A percentile compares a stretch with the other conserved stretches of the same genome.
These are phyloP conservation scores for Engystomops pustulosus DNA, from an alignment of 2,113 vertebrate species.

Conservation along the genomic window DNA sequence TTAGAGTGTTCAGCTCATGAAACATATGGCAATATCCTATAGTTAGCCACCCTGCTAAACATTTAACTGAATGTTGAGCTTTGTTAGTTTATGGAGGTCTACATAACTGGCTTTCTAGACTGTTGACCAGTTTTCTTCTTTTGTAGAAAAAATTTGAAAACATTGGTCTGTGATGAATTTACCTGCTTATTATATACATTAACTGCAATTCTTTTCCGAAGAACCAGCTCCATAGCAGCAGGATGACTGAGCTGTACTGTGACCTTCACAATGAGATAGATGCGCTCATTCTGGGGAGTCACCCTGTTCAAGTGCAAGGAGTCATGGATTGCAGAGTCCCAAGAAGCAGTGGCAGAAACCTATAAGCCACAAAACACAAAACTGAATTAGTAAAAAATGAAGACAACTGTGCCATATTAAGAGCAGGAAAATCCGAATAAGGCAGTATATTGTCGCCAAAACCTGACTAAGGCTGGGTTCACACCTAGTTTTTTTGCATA, in stretches of 20 bases:
- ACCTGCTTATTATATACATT: slow-evolving; percentile 99
- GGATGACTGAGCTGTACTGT: slow-evolving; percentile 97
- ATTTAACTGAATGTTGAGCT: no score
- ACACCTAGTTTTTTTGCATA: no score
- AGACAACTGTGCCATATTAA: neutral
- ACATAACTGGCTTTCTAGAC: neutral
- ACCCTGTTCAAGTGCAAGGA: slow-evolving; percentile 92
- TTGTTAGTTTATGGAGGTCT: neutral
- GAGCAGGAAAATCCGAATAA: neutral
- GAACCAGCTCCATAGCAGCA: slow-evolving; percentile 91
- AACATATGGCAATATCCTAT: neutral
- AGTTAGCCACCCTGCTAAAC: neutral
- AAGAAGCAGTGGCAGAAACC: slow-evolving; percentile 91
- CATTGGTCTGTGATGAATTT: slow-evolving; percentile 30
- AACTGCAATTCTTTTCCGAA: slow-evolving; percentile 93
- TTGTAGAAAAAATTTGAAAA: neutral
- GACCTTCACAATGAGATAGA: slow-evolving; percentile 93
- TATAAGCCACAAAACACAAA: slow-evolving; percentile 59
- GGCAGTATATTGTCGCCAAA: no score
- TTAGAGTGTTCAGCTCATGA: neutral
- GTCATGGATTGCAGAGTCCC: slow-evolving; percentile 97
- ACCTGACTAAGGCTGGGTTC: no score
- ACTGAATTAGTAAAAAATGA: neutral
- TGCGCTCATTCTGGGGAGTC: slow-evolving; percentile 89
- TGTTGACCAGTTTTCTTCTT: neutral